phyloP scores from a whole-genome alignment of 2,797 vertebrate species.

The Pipistrellus nathusii region DNA sequence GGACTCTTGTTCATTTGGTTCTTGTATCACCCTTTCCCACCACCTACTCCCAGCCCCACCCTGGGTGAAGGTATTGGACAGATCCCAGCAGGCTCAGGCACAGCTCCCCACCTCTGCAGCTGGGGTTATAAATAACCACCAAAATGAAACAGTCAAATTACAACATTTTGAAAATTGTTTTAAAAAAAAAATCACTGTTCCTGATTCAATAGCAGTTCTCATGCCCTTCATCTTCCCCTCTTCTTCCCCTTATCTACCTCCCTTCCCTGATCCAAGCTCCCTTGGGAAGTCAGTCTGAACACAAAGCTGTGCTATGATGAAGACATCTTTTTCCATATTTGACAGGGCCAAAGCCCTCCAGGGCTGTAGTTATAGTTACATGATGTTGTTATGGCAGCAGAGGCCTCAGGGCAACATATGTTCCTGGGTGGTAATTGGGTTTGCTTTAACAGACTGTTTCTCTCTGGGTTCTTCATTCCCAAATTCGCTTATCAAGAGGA shows the following conservation, averaged over 20 bases:
- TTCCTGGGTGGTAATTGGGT: slow-evolving; percentile 77
- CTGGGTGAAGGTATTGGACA: slow-evolving; percentile 63
- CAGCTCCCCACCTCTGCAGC: slow-evolving; percentile 73
- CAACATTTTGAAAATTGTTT: slow-evolving; percentile 73
- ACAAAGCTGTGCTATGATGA: slow-evolving; percentile 71
- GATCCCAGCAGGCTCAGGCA: slow-evolving; percentile 68
- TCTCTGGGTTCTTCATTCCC: slow-evolving; percentile 64
- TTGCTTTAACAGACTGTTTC: slow-evolving; percentile 75
- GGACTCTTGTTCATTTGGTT: slow-evolving; percentile 47
- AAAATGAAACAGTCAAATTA: slow-evolving; percentile 79
- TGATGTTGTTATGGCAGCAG: slow-evolving; percentile 80
- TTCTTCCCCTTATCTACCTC: slow-evolving; percentile 45
- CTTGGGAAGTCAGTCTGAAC: slow-evolving; percentile 57
- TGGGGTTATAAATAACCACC: slow-evolving; percentile 79
- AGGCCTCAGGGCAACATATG: slow-evolving; percentile 80
- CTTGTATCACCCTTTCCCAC: slow-evolving; percentile 22
- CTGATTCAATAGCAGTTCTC: slow-evolving; percentile 52
- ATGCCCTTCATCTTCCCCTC: background rate
- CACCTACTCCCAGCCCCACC: slow-evolving; percentile 12
- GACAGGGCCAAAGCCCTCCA: slow-evolving; percentile 72
- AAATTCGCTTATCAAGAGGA: slow-evolving; percentile 72
- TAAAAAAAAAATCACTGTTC: slow-evolving; percentile 45
- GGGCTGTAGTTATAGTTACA: slow-evolving; percentile 80
- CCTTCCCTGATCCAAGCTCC: slow-evolving; percentile 57
- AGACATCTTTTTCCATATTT: slow-evolving; percentile 80